These are phyloP conservation scores for Allolobophora icterica DNA, from an alignment of 2,888 invertebrate genomes.

Conservation along the genomic window DNA sequence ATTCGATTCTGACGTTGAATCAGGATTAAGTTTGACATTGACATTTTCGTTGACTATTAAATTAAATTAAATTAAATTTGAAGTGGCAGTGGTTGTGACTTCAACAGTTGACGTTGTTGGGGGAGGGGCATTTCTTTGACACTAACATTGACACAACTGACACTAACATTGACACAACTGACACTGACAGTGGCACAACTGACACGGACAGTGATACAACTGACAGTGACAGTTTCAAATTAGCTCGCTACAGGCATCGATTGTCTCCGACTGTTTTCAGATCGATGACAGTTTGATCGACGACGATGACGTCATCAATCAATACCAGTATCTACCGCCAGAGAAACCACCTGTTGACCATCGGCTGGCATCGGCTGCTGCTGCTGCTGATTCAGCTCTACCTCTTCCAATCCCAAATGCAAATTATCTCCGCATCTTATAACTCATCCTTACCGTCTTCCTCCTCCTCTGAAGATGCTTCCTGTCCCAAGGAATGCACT, in stretches of 20 bases:
- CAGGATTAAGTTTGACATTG: no score
- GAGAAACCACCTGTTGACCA: not conserved
- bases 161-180: not conserved
- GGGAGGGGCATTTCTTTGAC: no score
- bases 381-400: not conserved
- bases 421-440: not conserved
- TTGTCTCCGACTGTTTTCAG: not conserved
- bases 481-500: constrained; percentile 31
- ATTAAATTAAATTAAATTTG: no score
- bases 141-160: not conserved
- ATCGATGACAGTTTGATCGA: not conserved
- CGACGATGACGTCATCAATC: not conserved
- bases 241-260: not conserved
- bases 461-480: not conserved
- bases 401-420: not conserved
- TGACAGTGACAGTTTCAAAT: not conserved
- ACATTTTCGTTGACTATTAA: no score
- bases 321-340: not conserved
- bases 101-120: not conserved
- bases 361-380: not conserved
- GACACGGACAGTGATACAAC: not conserved
- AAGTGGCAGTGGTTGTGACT: not conserved
- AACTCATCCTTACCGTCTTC: not conserved
- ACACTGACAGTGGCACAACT: no score
- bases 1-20: no score